Percentiles rank a stretch among this genome's conserved stretches.
Evolutionary conservation across 1,140 invertebrate species (phyloP).

Genomic region (Drosophila punjabiensis): DNA sequence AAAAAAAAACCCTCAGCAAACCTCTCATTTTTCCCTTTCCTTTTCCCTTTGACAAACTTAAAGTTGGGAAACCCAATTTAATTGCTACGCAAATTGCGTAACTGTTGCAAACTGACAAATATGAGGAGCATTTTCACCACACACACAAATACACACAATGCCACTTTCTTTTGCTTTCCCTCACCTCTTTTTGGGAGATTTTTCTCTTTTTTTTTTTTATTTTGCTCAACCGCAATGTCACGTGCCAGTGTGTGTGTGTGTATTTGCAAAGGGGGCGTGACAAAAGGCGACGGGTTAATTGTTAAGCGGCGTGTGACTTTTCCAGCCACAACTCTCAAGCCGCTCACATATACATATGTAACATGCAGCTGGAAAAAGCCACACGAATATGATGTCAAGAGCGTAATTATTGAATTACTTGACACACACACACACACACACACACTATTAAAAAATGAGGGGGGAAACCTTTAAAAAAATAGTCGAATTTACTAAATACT

Average conservation of each 20-base stretch:
- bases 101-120: constrained; percentile 25
- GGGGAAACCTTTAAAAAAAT: neutral
- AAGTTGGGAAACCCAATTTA: constrained; percentile 23
- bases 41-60: constrained; percentile 2
- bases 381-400: constrained; percentile 79
- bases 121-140: constrained; percentile 12
- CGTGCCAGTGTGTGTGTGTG: constrained; percentile 25
- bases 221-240: constrained; percentile 38
- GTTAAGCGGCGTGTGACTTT: constrained; percentile 69
- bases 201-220: constrained; percentile 20
- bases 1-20: neutral
- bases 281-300: constrained; percentile 60
- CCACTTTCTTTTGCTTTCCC: constrained; percentile 20
- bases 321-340: constrained; percentile 31
- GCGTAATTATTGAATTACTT: constrained; percentile 80
- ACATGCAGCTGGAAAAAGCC: constrained; percentile 50
- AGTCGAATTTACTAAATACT: neutral
- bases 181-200: constrained; percentile 29
- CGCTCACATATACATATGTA: constrained; percentile 38
- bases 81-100: constrained; percentile 33
- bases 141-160: constrained; percentile 6
- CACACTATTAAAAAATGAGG: neutral
- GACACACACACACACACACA: constrained; percentile 43
- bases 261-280: constrained; percentile 27
- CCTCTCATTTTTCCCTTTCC: neutral